Percentiles rank a stretch among this genome's conserved stretches.
phyloP scores from a whole-genome alignment of 2,113 vertebrate genomes.

The Sphyrna mokarran region DNA sequence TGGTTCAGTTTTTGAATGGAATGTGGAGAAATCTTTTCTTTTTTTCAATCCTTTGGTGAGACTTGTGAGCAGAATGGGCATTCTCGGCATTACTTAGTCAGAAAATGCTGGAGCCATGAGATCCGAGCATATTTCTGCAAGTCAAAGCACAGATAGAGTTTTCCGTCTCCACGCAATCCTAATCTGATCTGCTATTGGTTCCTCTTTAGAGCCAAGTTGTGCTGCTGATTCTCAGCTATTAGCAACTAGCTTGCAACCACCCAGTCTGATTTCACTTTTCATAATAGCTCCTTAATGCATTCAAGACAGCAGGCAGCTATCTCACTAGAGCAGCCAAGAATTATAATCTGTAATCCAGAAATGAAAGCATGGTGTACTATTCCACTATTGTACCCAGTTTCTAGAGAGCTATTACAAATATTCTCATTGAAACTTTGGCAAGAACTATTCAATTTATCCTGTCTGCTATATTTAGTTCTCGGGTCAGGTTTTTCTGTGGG shows the following conservation, averaged over 20 bases:
- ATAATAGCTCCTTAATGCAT: background rate
- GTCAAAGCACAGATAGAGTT: background rate
- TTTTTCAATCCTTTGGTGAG: too few relatives aligned
- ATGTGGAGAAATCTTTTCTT: background rate
- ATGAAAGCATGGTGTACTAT: background rate
- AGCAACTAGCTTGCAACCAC: background rate
- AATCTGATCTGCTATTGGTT: background rate
- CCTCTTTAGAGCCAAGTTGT: background rate
- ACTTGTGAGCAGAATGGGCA: background rate
- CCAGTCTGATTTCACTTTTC: background rate
- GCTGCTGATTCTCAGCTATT: too few relatives aligned
- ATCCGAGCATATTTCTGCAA: background rate
- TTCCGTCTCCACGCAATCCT: background rate
- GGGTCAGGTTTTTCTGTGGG: background rate
- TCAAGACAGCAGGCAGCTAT: background rate
- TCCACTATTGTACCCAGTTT: background rate
- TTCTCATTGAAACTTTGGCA: background rate
- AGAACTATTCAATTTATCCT: background rate
- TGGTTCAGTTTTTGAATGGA: background rate
- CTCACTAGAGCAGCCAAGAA: background rate
- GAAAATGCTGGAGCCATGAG: background rate
- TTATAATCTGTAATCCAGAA: background rate
- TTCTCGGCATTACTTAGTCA: background rate
- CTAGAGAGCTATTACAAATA: background rate
- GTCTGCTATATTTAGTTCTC: background rate